Base-by-base conservation (phyloP, 2,113 vertebrate species). In the Lepus americanus region DNA sequence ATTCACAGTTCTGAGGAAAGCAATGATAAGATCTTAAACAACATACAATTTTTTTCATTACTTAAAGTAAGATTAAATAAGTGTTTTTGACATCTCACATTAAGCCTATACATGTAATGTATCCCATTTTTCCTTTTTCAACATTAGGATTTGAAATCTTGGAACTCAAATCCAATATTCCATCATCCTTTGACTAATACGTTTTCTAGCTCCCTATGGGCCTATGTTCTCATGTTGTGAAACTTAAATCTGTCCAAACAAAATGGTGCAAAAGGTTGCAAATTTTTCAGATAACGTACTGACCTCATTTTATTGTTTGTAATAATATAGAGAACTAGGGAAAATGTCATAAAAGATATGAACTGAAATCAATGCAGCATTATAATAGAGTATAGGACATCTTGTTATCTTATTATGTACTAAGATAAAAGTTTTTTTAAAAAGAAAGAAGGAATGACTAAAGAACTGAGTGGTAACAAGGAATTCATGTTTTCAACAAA, bases 181-280 rank as follows among this genome's bases (percentile, higher is more conserved):
- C 91, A 84, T 96, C 93, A 96, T 95, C 63, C 86, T 51, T 83
- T 87, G 3, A 16, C 14, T 94, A 93, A 3, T 76, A 94, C 85
- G 25, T 86, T 92, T 86, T 76, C 16, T 94, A 55, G 87, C 22
- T 96, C 91, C 51, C 73, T 39, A 64, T 85, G 17, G 94, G 36
- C 87, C 93, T 97, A 64, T 94, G 87, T 95, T 97, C 89, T 83
- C 89, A 82, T 74, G 49, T 2, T 97, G 64, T 93, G 49, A 97
- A 97, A 94, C 59, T 55, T 49, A 94, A 97, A 96, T 90, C 27
- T 27, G 69, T 92, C 14, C 69, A 89, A 92, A 87, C 6, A 53
- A 95, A 94, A 93, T 96, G 33, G 44, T n/a, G 9, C 36, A 25
- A 39, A 84, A 9, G 20, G 91, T 67, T 88, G 51, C 39, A 95